A percentile compares a stretch with the other conserved stretches of the same genome.
These are phyloP conservation scores for Eledona agricola DNA, from an alignment of 2,888 invertebrate genomes.

Conservation along the genomic window DNA sequence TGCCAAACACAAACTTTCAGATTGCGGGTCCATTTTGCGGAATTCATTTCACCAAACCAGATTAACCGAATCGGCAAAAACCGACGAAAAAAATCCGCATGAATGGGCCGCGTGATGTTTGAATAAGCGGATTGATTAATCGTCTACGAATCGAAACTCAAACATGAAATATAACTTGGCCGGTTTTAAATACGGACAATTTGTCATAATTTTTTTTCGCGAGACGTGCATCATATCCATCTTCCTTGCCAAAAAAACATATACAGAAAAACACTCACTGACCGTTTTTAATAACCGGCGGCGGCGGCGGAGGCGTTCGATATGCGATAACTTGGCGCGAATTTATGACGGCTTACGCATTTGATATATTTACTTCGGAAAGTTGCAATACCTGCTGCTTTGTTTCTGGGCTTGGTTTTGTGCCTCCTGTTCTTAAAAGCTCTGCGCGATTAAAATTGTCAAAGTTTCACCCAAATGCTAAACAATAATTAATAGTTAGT, in stretches of 20 bases:
- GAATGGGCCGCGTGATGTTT: constrained; percentile 21
- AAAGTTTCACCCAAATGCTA: constrained; percentile 32
- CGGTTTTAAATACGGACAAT: constrained; percentile 33
- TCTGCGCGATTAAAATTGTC: constrained; percentile 38
- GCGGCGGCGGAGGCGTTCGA: constrained; percentile 17
- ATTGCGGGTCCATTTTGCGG: constrained; percentile 11
- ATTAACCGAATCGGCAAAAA: constrained; percentile 14
- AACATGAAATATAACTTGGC: constrained; percentile 30
- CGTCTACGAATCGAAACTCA: constrained; percentile 30
- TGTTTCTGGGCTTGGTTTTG: constrained; percentile 16
- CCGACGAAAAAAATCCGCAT: constrained; percentile 7
- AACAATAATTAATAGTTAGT: constrained; percentile 37
- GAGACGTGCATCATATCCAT: constrained; percentile 22
- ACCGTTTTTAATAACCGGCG: constrained; percentile 14
- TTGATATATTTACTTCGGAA: constrained; percentile 33
- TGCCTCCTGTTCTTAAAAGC: constrained; percentile 28
- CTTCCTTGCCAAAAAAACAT: constrained; percentile 8
- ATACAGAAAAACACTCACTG: constrained; percentile 9
- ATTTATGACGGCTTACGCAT: constrained; percentile 27
- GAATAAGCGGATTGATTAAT: constrained; percentile 32
- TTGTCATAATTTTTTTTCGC: constrained; percentile 34
- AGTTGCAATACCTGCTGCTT: constrained; percentile 31
- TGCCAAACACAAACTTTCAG: background rate
- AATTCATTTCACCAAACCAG: constrained; percentile 3
- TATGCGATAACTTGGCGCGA: constrained; percentile 26